phyloP scores from a whole-genome alignment of 2,797 vertebrate genomes.

The Moxostoma hubbsi region DNA sequence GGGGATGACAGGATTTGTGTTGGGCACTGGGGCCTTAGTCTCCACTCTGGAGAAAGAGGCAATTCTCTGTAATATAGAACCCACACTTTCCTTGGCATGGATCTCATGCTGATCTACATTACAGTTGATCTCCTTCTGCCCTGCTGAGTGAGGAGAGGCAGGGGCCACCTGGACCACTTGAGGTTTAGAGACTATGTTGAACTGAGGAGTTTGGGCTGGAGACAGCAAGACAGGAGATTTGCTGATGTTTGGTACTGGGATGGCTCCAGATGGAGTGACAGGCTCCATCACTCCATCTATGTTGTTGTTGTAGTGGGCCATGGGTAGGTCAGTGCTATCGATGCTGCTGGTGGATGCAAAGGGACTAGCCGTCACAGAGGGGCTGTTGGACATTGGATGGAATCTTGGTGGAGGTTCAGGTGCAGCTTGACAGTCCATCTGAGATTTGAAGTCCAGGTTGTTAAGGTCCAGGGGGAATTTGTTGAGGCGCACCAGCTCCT shows the following conservation, averaged over 20 bases:
- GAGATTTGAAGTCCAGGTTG: constrained; percentile 64
- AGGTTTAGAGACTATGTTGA: constrained; percentile 69
- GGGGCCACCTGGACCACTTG: constrained; percentile 68
- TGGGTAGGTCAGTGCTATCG: constrained; percentile 62
- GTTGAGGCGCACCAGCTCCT: constrained; percentile 74
- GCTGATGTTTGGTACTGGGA: constrained; percentile 60
- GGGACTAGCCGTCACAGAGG: constrained; percentile 60
- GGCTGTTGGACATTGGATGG: constrained; percentile 61
- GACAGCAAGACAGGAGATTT: constrained; percentile 63
- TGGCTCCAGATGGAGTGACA: constrained; percentile 51
- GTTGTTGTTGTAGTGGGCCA: constrained; percentile 35
- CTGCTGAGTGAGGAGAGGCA: constrained; percentile 50
- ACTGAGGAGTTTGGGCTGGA: constrained; percentile 63
- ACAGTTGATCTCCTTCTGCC: constrained; percentile 25
- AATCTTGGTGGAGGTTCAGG: constrained; percentile 61
- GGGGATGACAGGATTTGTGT: constrained; percentile 2
- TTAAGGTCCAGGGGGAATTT: constrained; percentile 82
- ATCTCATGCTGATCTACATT: constrained; percentile 24
- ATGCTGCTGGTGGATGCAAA: constrained; percentile 66
- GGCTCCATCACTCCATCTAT: constrained; percentile 49
- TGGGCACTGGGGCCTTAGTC: constrained; percentile 22
- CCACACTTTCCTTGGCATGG: constrained; percentile 67
- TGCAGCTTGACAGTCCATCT: constrained; percentile 16
- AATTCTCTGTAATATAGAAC: constrained; percentile 76
- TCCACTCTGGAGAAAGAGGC: constrained; percentile 72